Evolutionary conservation across 2,888 invertebrate genomes (phyloP).

Genomic region (Dicycla oo): DNA sequence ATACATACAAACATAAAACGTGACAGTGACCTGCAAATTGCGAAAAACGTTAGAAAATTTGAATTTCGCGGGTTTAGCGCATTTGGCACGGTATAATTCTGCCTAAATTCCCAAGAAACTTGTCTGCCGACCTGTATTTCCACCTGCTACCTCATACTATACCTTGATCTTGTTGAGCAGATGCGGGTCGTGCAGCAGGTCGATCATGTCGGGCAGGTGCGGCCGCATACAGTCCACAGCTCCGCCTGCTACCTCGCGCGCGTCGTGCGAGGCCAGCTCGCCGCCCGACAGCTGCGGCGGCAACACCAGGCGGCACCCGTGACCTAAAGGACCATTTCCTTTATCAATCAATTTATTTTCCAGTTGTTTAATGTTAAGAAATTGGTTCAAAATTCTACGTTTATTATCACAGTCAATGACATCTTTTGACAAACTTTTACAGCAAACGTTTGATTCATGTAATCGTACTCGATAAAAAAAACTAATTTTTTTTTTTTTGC

Average conservation of each 20-base stretch:
- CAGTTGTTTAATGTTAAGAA: not conserved
- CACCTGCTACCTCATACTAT: conserved; percentile 92
- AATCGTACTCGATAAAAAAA: not conserved
- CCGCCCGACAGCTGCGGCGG: conserved; percentile 88
- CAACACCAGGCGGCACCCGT: conserved; percentile 92
- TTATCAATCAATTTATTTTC: not conserved
- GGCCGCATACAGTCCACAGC: conserved; percentile 98
- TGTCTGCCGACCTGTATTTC: no score
- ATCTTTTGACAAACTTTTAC: not conserved
- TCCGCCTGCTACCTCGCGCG: conserved; percentile 93
- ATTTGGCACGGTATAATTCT: no score
- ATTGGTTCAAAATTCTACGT: not conserved
- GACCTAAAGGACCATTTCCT: conserved; percentile 69
- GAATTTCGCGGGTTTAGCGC: no score
- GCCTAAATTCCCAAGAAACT: no score
- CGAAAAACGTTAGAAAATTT: no score
- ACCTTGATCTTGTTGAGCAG: conserved; percentile 97
- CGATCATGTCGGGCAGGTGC: conserved; percentile 97
- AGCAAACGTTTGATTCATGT: no score
- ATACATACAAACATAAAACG: no score
- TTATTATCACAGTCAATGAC: not conserved
- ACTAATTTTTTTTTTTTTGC: no score
- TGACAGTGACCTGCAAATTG: no score
- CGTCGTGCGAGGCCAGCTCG: conserved; percentile 69
- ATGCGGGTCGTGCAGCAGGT: conserved; percentile 98